Evolutionary conservation across 2,888 invertebrate species (phyloP).

Genomic region (Quadriops clusia): DNA sequence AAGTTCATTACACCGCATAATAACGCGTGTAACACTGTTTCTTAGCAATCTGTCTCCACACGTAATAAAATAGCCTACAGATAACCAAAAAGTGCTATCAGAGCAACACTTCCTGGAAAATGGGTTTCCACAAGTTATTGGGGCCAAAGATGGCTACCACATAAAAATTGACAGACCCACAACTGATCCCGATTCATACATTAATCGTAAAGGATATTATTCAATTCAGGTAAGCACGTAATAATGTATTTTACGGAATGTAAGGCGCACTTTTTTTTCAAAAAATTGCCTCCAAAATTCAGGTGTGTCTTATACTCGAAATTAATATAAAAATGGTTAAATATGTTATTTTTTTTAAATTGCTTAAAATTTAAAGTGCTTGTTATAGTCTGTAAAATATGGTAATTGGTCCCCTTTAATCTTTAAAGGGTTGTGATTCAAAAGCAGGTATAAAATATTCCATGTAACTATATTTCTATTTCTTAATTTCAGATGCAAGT

Average conservation of each 20-base stretch:
- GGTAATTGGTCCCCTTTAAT: too few species aligned
- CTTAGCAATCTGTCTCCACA: slow-evolving; percentile 12
- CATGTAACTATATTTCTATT: too few species aligned
- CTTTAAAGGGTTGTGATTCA: too few species aligned
- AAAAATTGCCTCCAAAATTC: too few species aligned
- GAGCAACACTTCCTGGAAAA: slow-evolving; percentile 9
- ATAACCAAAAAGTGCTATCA: slow-evolving; percentile 7
- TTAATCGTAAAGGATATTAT: slow-evolving; percentile 7
- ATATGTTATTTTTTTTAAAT: too few species aligned
- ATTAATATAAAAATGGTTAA: too few species aligned
- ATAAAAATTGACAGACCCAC: slow-evolving; percentile 8
- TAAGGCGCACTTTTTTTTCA: too few species aligned
- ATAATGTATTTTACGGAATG: too few species aligned
- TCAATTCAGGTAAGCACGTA: slow-evolving; percentile 9
- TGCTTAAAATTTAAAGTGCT: too few species aligned
- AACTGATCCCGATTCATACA: slow-evolving; percentile 6
- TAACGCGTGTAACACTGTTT: slow-evolving; percentile 8
- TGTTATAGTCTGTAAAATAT: too few species aligned
- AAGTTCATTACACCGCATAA: slow-evolving; percentile 10
- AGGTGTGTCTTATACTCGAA: too few species aligned
- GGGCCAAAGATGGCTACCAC: slow-evolving; percentile 10
- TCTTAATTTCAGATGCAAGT: slow-evolving; percentile 10
- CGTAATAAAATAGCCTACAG: slow-evolving; percentile 12
- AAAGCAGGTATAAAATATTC: too few species aligned
- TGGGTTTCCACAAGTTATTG: slow-evolving; percentile 4